Evolutionary conservation across 2,888 invertebrate species (phyloP).

Genomic region (Lottia gigantea): DNA sequence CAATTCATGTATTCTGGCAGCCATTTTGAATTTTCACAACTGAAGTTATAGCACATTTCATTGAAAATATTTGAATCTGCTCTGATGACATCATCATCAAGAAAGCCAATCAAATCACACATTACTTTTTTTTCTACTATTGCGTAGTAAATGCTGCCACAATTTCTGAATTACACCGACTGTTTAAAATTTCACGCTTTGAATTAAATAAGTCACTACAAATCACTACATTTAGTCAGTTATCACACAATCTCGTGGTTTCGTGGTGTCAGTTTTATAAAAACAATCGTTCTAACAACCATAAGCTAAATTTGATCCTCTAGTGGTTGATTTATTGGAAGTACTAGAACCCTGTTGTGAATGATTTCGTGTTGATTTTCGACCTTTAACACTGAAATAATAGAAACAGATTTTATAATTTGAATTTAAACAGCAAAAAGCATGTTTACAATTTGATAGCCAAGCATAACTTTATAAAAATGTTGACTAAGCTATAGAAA

Average conservation of each 20-base stretch:
- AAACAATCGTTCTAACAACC: slow-evolving; percentile 21
- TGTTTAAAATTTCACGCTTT: too few species aligned
- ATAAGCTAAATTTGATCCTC: slow-evolving; percentile 27
- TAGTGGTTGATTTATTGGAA: slow-evolving; percentile 18
- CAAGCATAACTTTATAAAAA: too few species aligned
- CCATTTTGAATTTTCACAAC: neutral
- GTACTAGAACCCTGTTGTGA: slow-evolving; percentile 22
- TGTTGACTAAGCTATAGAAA: too few species aligned
- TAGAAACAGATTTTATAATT: neutral
- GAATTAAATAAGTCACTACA: too few species aligned
- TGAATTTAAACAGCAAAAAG: too few species aligned
- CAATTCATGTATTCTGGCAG: too few species aligned
- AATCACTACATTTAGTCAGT: too few species aligned
- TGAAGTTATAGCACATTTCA: too few species aligned
- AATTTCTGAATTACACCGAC: too few species aligned
- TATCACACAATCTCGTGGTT: too few species aligned
- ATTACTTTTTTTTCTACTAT: neutral
- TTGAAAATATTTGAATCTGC: neutral
- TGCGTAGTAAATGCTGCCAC: neutral
- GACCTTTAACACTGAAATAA: slow-evolving; percentile 31
- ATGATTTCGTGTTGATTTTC: slow-evolving; percentile 29
- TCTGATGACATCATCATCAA: slow-evolving; percentile 1
- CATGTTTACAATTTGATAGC: too few species aligned
- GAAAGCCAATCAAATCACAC: neutral
- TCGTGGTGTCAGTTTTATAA: too few species aligned